Evolutionary conservation across 2,888 invertebrate genomes (phyloP).

Genomic region (Campoletis raptor): DNA sequence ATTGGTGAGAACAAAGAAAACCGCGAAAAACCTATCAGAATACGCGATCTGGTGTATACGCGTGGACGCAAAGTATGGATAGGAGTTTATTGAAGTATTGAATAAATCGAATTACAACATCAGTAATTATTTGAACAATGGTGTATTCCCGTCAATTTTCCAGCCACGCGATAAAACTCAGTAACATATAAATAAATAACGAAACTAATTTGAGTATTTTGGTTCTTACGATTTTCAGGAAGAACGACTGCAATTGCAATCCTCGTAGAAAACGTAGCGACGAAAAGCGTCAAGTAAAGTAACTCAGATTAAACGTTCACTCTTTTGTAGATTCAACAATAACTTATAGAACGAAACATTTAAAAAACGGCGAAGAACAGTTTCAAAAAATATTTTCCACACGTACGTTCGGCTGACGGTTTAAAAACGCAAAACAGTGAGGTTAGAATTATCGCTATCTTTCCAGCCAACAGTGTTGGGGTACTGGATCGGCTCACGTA

Average conservation of each 20-base stretch:
- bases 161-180: not conserved
- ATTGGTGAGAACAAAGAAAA: not conserved
- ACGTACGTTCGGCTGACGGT: not conserved
- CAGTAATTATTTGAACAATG: not conserved
- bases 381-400: not conserved
- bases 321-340: not conserved
- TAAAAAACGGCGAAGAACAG: not conserved
- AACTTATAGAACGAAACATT: not conserved
- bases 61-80: not conserved
- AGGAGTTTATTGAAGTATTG: not conserved
- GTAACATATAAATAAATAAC: not conserved
- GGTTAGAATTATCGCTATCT: not conserved
- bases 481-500: no score
- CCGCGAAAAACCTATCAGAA: not conserved
- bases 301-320: not conserved
- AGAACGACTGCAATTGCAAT: not conserved
- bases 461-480: no score
- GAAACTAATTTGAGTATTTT: not conserved
- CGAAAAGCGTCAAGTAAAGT: not conserved
- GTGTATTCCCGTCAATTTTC: not conserved
- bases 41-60: not conserved
- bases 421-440: slow-evolving; percentile 5
- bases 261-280: not conserved
- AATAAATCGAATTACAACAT: not conserved
- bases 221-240: not conserved